These are phyloP conservation scores for Pseudomugil tenellus DNA, from an alignment of 2,797 vertebrate species.

Conservation along the genomic window DNA sequence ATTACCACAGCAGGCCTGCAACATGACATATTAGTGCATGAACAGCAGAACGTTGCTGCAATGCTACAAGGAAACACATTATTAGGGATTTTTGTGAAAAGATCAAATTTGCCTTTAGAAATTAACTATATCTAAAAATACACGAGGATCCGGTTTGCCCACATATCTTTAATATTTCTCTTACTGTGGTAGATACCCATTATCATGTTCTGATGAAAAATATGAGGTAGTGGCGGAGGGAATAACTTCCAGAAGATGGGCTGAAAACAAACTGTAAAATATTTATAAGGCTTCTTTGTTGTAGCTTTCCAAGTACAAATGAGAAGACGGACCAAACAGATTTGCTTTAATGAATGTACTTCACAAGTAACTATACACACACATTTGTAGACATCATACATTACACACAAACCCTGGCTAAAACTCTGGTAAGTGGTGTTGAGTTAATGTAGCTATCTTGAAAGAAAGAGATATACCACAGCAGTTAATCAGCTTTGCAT, in stretches of 20 bases:
- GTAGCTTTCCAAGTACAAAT: slow-evolving; percentile 23
- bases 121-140: slow-evolving; percentile 41
- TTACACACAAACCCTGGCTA: slow-evolving; percentile 13
- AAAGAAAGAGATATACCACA: slow-evolving; percentile 37
- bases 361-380: too few species aligned
- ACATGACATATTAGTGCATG: background rate
- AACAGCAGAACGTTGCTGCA: too few species aligned
- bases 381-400: background rate
- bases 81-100: too few species aligned
- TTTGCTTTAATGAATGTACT: slow-evolving; percentile 36
- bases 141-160: background rate
- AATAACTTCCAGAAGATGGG: slow-evolving; percentile 33
- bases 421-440: slow-evolving; percentile 25
- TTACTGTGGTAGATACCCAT: slow-evolving; percentile 32
- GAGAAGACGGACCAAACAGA: slow-evolving; percentile 28
- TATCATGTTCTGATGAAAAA: slow-evolving; percentile 39
- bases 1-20: background rate
- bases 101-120: slow-evolving; percentile 43
- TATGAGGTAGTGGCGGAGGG: slow-evolving; percentile 12
- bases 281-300: slow-evolving; percentile 31
- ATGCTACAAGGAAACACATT: too few species aligned
- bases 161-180: slow-evolving; percentile 49
- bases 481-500: slow-evolving; percentile 48
- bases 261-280: slow-evolving; percentile 46
- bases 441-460: slow-evolving; percentile 7